phyloP scores from a whole-genome alignment of 2,888 invertebrate genomes.

The Eumacrocentrus americanus region DNA sequence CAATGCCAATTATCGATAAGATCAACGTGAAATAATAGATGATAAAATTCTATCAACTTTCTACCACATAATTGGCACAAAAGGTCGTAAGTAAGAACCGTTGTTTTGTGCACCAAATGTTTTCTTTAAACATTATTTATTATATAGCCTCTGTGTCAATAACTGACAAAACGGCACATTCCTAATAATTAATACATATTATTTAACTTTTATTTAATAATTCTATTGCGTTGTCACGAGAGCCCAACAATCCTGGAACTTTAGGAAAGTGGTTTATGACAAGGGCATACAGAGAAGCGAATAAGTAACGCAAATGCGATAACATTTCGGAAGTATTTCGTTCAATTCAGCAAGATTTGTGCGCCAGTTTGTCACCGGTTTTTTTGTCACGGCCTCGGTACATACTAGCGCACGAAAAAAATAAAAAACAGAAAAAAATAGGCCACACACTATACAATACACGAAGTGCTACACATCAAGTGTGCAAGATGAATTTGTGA shows the following conservation, averaged over 20 bases:
- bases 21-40: conserved; percentile 18
- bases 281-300: conserved; percentile 26
- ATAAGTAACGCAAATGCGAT: conserved; percentile 31
- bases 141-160: too few relatives aligned
- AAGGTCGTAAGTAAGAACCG: conserved; percentile 29
- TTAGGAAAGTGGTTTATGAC: conserved; percentile 39
- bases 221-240: conserved; percentile 24
- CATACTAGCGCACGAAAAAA: conserved; percentile 49
- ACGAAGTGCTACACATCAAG: conserved; percentile 47
- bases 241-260: conserved; percentile 38
- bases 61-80: conserved; percentile 7
- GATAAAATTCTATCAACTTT: conserved; percentile 2
- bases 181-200: conserved; percentile 25
- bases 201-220: conserved; percentile 24
- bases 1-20: too few relatives aligned
- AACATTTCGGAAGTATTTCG: conserved; percentile 45
- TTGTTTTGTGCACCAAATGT: conserved; percentile 22
- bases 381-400: conserved; percentile 41
- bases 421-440: conserved; percentile 29
- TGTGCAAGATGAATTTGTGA: conserved; percentile 33
- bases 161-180: conserved; percentile 35
- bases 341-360: conserved; percentile 51
- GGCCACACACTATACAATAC: conserved; percentile 42
- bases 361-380: conserved; percentile 52
- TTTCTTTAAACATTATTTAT: conserved; percentile 21